Evolutionary conservation across 2,113 vertebrate species (phyloP).

Genomic region (Phainopepla nitens): DNA sequence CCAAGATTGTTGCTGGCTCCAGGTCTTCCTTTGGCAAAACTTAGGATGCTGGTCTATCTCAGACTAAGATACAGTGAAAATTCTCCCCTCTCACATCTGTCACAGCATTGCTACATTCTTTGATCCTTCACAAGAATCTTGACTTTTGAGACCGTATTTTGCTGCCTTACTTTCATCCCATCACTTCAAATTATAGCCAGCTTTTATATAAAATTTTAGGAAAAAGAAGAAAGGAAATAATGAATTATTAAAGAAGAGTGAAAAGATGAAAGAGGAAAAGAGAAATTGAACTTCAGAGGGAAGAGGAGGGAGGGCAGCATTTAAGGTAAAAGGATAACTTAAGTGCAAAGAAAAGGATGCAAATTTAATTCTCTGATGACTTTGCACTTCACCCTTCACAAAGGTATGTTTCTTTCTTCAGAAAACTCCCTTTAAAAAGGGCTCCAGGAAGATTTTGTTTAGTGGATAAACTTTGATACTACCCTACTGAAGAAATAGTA

Average conservation of each 20-base stretch:
- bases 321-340: background rate
- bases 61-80: background rate
- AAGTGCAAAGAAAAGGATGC: background rate
- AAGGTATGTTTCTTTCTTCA: background rate
- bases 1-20: background rate
- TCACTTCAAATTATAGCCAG: background rate
- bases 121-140: background rate
- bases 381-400: background rate
- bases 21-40: background rate
- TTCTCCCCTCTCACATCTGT: background rate
- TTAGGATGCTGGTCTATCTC: background rate
- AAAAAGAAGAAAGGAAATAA: background rate
- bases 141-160: background rate
- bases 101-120: background rate
- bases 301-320: background rate
- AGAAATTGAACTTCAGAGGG: background rate
- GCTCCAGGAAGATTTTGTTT: background rate
- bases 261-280: constrained; percentile 11
- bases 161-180: background rate
- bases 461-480: background rate
- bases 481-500: background rate
- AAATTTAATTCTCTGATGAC: background rate
- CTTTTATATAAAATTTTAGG: background rate
- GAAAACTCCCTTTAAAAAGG: background rate
- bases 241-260: background rate